phyloP scores from a whole-genome alignment of 2,113 vertebrate genomes.

The Hippocampus barbouri region DNA sequence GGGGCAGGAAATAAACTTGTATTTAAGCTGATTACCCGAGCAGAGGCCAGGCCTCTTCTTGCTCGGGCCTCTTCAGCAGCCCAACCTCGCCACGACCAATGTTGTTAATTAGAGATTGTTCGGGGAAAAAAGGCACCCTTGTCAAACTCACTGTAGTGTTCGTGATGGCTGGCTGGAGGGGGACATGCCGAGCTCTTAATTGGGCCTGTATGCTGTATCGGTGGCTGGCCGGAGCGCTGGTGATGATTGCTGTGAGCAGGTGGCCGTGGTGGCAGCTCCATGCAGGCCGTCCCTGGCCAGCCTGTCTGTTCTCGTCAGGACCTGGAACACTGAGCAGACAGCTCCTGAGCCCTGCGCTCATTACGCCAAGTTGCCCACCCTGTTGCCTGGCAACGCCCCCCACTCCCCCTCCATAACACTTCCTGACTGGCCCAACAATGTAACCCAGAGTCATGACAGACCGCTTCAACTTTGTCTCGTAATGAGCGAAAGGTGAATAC shows the following conservation, averaged over 20 bases:
- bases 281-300: conserved; percentile 66
- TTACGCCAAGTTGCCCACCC: conserved; percentile 68
- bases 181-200: conserved; percentile 77
- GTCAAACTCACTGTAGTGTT: conserved; percentile 78
- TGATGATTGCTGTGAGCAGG: conserved; percentile 78
- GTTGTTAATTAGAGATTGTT: conserved; percentile 77
- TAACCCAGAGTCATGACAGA: conserved; percentile 31
- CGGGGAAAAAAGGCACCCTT: conserved; percentile 72
- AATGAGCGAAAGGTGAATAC: conserved; percentile 21
- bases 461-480: conserved; percentile 35
- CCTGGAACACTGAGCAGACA: conserved; percentile 78
- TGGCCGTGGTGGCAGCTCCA: conserved; percentile 75
- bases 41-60: conserved; percentile 70
- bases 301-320: conserved; percentile 78
- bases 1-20: conserved; percentile 79
- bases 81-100: conserved; percentile 54
- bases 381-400: conserved; percentile 66
- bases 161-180: conserved; percentile 80
- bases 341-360: conserved; percentile 68
- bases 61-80: conserved; percentile 69
- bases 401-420: conserved; percentile 59
- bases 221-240: conserved; percentile 74
- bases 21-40: conserved; percentile 81
- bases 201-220: conserved; percentile 76
- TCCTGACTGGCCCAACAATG: conserved; percentile 49